phyloP scores from a whole-genome alignment of 2,888 invertebrate genomes.

The Nemapogon koenigi region DNA sequence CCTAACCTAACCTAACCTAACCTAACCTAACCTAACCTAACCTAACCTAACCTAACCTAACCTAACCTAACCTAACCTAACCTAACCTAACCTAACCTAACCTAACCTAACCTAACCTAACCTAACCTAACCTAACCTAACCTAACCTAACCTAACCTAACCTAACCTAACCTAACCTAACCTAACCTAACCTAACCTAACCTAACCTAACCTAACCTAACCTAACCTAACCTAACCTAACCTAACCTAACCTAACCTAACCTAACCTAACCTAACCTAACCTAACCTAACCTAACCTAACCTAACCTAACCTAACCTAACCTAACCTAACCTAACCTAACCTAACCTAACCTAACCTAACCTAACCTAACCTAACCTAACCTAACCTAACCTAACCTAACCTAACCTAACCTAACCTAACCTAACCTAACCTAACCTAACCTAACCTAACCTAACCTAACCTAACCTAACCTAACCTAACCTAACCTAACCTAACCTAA shows the following conservation, averaged over 20 bases:
- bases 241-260: slow-evolving; percentile 14
- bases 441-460: too few species aligned
- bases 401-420: too few species aligned
- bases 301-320: slow-evolving; percentile 11
- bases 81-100: slow-evolving; percentile 15
- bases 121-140: slow-evolving; percentile 12
- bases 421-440: too few species aligned
- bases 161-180: slow-evolving; percentile 12
- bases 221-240: slow-evolving; percentile 12
- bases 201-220: slow-evolving; percentile 13
- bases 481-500: too few species aligned
- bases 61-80: slow-evolving; percentile 15
- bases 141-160: slow-evolving; percentile 15
- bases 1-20: slow-evolving; percentile 11
- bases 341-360: slow-evolving; percentile 12
- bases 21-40: slow-evolving; percentile 1
- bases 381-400: slow-evolving; percentile 12
- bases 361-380: slow-evolving; percentile 13
- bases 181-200: slow-evolving; percentile 13
- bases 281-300: slow-evolving; percentile 12
- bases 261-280: slow-evolving; percentile 13
- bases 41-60: slow-evolving; percentile 14
- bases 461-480: too few species aligned
- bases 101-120: slow-evolving; percentile 15
- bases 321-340: slow-evolving; percentile 14